Conservation (phyloP, 2,113 vertebrate species). For the Phrynosoma blainvillii region DNA sequence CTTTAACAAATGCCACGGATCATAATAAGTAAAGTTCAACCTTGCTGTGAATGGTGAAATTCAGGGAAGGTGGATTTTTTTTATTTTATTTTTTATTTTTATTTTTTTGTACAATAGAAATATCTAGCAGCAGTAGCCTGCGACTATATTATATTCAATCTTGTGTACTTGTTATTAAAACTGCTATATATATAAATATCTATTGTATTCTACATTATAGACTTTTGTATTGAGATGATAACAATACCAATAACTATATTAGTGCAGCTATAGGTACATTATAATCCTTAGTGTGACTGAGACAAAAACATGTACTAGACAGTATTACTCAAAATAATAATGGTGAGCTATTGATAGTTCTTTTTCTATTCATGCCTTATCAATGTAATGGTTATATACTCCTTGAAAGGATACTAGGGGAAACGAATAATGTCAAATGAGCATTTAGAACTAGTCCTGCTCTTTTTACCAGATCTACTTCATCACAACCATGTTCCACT, state of each 20-base stretch:
- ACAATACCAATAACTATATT: conserved; percentile 43
- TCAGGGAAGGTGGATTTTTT: conserved; percentile 41
- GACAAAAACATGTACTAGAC: conserved; percentile 60
- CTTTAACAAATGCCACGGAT: not conserved
- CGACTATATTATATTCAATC: conserved; percentile 63
- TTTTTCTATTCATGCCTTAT: conserved; percentile 81
- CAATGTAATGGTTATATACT: conserved; percentile 69
- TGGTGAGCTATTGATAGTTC: conserved; percentile 71
- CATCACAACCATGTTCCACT: not conserved
- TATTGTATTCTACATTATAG: conserved; percentile 63
- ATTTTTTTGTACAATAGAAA: conserved; percentile 23
- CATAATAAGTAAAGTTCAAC: fast-evolving
- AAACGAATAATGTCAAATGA: conserved; percentile 24
- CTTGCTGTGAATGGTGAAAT: conserved; percentile 37
- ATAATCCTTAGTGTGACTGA: conserved; percentile 65
- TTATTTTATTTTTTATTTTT: not conserved
- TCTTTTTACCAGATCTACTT: conserved; percentile 30
- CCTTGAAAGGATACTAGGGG: conserved; percentile 44
- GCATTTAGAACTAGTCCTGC: conserved; percentile 46
- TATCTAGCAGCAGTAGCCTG: conserved; percentile 48
- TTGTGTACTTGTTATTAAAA: conserved; percentile 69
- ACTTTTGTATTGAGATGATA: conserved; percentile 62
- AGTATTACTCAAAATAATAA: conserved; percentile 71
- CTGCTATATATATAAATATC: conserved; percentile 42
- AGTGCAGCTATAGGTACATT: conserved; percentile 67